Evolutionary conservation across 2,888 invertebrate species (phyloP).

Genomic region (Drymonia ruficornis): DNA sequence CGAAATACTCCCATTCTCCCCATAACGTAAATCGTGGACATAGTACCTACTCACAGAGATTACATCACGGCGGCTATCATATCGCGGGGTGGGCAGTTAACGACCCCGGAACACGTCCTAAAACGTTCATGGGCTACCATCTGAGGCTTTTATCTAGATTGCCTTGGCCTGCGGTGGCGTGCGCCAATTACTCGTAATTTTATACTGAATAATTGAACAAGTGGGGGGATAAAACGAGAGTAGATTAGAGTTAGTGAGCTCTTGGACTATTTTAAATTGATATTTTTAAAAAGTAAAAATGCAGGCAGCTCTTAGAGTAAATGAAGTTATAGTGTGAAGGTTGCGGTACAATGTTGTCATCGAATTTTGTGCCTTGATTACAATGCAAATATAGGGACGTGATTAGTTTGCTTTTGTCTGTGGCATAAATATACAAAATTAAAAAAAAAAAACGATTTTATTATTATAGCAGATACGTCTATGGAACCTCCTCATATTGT

Average conservation of each 20-base stretch:
- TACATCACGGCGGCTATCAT: conserved; percentile 36
- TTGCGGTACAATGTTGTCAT: no score
- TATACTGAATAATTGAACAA: conserved; percentile 60
- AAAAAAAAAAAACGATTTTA: no score
- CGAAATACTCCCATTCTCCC: conserved; percentile 4
- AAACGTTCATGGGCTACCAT: conserved; percentile 42
- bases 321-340: no score
- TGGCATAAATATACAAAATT: no score
- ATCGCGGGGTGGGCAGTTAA: conserved; percentile 41
- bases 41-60: conserved; percentile 36
- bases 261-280: neutral
- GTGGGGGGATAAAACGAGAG: conserved; percentile 1
- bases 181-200: conserved; percentile 64
- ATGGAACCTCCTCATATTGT: no score
- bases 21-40: conserved; percentile 36
- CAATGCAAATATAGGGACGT: no score
- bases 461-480: no score
- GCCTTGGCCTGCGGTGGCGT: conserved; percentile 41
- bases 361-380: no score
- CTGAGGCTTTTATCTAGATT: conserved; percentile 67
- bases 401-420: no score
- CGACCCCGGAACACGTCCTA: conserved; percentile 26
- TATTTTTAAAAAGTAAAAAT: no score
- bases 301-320: no score
- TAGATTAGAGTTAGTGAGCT: neutral